Evolutionary conservation across 2,113 vertebrate genomes (phyloP), one percentile per base, ranked within the genome.

Genomic region (Lucifuga dentata): DNA sequence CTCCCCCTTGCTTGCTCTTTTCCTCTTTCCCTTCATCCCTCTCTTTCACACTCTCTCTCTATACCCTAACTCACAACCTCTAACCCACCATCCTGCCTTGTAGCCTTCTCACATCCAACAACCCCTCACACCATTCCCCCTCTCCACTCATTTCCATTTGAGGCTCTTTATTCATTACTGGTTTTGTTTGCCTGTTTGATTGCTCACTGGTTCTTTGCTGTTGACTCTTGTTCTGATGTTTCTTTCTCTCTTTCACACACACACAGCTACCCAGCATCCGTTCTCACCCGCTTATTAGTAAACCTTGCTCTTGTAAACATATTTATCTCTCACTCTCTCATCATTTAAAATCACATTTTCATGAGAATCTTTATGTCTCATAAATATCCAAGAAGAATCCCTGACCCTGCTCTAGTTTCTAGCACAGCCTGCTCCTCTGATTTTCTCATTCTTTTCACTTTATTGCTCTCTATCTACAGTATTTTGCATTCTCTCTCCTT

Each of bases 291-390:
- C 71, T 70, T 72, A 41, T 78, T 69, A 51, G 67, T 59, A 65
- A 75, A 50, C 16, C 44, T 33, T 40, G 71, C 55, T 71, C 73
- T 73, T 76, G 79, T 43, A 68, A 69, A 70, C 53, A 11, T 44
- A 71, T 53, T 20, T 72, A 60, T 62, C 72, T 40, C 68, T 3
- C 51, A 21, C 60, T 0, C 38, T 67, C 65, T 70, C 72, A 13
- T 62, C 55, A 57, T 32, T 79, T 71, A 77, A 65, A 86, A n/a
- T 80, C 75, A 63, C 69, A 75, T 74, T 87, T 86, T 78, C 70
- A 77, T 61, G 68, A 48, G 64, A 68, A 40, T 51, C 61, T 74
- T 85, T 68, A 72, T 60, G 73, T 75, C 79, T 83, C 83, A 86
- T 87, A 75, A 84, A 87, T 83, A 86, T 73, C 75, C 56, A 44